Evolutionary conservation across 2,113 vertebrate genomes (phyloP).

Genomic region (Uropsilus gracilis): DNA sequence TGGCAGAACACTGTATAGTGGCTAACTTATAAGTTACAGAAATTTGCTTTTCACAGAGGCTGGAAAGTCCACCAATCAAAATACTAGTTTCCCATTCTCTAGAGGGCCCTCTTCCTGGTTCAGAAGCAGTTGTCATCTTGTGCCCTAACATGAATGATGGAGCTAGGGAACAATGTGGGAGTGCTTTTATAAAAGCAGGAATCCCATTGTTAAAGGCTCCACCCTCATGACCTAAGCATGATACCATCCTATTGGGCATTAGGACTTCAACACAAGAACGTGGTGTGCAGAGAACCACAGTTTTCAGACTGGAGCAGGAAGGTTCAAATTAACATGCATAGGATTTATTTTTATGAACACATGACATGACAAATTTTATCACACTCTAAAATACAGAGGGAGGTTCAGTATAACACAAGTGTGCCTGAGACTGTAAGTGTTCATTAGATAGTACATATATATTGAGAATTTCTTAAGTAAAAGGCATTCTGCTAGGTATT

Average conservation of each 20-base stretch:
- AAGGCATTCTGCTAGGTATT: neutral
- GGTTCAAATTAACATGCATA: constrained; percentile 13
- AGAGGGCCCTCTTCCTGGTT: neutral
- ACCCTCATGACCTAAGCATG: neutral
- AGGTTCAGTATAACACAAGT: neutral
- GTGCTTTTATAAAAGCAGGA: neutral
- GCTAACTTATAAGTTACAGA: neutral
- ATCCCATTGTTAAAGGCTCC: neutral
- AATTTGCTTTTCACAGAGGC: neutral
- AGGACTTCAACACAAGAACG: neutral
- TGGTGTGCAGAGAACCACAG: neutral
- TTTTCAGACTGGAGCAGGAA: neutral
- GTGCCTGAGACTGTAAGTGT: neutral
- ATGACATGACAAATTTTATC: neutral
- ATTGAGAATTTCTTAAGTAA: neutral
- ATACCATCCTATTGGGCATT: neutral
- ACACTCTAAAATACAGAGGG: neutral
- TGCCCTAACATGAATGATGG: neutral
- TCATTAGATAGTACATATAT: neutral
- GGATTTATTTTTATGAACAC: neutral
- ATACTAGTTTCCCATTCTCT: neutral
- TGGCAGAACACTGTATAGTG: neutral
- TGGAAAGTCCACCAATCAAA: neutral
- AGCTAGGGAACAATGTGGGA: neutral
- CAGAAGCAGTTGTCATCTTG: neutral